Evolutionary conservation across 2,888 invertebrate genomes (phyloP).

Genomic region (Trichogramma evanescens): DNA sequence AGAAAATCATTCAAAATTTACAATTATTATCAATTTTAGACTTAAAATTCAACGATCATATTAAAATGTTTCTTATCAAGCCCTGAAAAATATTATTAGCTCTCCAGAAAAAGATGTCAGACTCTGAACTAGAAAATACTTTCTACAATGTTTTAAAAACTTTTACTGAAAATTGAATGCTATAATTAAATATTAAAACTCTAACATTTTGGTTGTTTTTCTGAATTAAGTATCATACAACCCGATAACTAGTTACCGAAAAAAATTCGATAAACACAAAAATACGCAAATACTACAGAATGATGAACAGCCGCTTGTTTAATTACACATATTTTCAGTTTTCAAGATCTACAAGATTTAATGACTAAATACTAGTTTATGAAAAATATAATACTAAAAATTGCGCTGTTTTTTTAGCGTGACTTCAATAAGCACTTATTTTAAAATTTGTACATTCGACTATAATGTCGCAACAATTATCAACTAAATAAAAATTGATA

Average conservation of each 20-base stretch:
- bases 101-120: slow-evolving; percentile 1
- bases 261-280: slow-evolving; percentile 2
- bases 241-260: slow-evolving; percentile 4
- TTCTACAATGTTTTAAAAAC: background rate
- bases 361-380: slow-evolving; percentile 38
- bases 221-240: slow-evolving; percentile 2
- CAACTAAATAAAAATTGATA: slow-evolving; percentile 23
- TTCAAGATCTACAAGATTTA: slow-evolving; percentile 17
- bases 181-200: too few relatives aligned
- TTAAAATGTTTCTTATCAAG: too few relatives aligned
- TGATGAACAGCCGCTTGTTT: background rate
- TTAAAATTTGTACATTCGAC: slow-evolving; percentile 44
- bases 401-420: slow-evolving; percentile 17
- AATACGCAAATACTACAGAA: slow-evolving; percentile 2
- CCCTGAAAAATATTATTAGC: too few relatives aligned
- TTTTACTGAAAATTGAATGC: too few relatives aligned
- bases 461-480: slow-evolving; percentile 34
- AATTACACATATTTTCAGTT: slow-evolving; percentile 8
- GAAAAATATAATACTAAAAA: slow-evolving; percentile 45
- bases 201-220: too few relatives aligned
- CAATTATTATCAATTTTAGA: too few relatives aligned
- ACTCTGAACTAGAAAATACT: slow-evolving; percentile 2
- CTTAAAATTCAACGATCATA: too few relatives aligned
- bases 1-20: too few relatives aligned
- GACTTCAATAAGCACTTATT: slow-evolving; percentile 14